Base-by-base conservation (phyloP, 2,888 invertebrate species). In the Junonia oenone region DNA sequence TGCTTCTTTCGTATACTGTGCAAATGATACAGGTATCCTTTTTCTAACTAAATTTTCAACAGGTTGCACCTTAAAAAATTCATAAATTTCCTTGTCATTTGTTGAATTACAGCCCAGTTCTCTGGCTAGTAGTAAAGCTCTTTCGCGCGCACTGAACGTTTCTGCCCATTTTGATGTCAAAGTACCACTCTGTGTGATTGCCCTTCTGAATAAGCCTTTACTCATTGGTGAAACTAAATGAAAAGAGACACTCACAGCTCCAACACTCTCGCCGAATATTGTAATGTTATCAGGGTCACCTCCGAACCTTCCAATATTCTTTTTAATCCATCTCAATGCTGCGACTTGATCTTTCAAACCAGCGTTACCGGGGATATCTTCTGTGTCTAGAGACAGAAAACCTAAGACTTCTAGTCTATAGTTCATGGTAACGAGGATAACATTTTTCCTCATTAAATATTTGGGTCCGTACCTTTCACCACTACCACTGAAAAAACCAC, bases 121-220 rank as follows among this genome's bases (percentile, higher is more conserved):
- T 56, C 65, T 72, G 51, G 47, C 51, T 74, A 78, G 1, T 78
- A 79, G 11, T 75, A 62, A 60, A 56, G 65, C 56, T 59, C 63
- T 1, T 73, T 69, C 51, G 69, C 63, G 54, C 71, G 74, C 0
- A 72, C 19, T 5, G 63, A 9, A 0, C 71, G 61, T 77, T 77
- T 82, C 53, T 79, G 92, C 85, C 91, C 92, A 92, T 76, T 47
- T 76, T 72, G 2, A 66, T 78, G 6, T 81, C 0, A 92, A 88
- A 0, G 92, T 91, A 0, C 95, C 95, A 67, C 95, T 95, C 69
- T 94, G 93, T 0, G 93, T 88, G 33, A 95, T 95, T 1, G 91
- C 81, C 59, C 69, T 74, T 29, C 71, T 72, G 40, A 82, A 82
- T 1, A 83, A 68, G 0, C 76, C 78, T 66, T 76, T 76, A 0